These are phyloP conservation scores for Macrosoma leucophasiata DNA, from an alignment of 2,888 invertebrate genomes.

Conservation along the genomic window DNA sequence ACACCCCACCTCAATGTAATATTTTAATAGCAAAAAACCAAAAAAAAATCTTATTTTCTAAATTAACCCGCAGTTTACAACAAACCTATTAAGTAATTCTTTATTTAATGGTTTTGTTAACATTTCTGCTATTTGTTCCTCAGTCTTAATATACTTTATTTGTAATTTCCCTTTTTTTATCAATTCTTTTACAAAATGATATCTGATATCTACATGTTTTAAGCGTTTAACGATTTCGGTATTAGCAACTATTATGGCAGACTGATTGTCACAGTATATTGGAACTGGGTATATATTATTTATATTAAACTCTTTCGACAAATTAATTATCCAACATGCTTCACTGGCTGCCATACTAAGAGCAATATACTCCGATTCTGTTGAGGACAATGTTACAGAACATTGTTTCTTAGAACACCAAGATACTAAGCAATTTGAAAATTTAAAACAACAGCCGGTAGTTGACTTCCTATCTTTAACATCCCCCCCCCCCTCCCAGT, in stretches of 20 bases:
- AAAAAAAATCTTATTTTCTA: background rate
- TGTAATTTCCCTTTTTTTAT: slow-evolving; percentile 14
- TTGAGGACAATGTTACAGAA: slow-evolving; percentile 21
- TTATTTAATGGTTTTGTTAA: slow-evolving; percentile 17
- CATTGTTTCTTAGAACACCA: slow-evolving; percentile 31
- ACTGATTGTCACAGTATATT: slow-evolving; percentile 18
- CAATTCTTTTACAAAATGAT: slow-evolving; percentile 18
- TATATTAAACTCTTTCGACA: slow-evolving; percentile 14
- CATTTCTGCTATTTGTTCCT: slow-evolving; percentile 19
- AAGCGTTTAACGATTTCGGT: slow-evolving; percentile 12
- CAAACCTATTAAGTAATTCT: slow-evolving; percentile 8
- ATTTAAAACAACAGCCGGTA: slow-evolving; percentile 27
- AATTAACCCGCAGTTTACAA: slow-evolving; percentile 2
- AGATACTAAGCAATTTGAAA: slow-evolving; percentile 27
- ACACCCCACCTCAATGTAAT: background rate
- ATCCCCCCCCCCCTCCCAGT: slow-evolving; percentile 15
- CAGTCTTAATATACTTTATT: slow-evolving; percentile 20
- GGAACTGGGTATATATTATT: slow-evolving; percentile 9
- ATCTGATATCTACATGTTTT: slow-evolving; percentile 18
- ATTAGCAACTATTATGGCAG: slow-evolving; percentile 12
- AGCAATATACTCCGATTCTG: slow-evolving; percentile 17
- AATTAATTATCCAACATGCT: slow-evolving; percentile 18
- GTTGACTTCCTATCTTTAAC: slow-evolving; percentile 13
- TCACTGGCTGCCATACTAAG: slow-evolving; percentile 19
- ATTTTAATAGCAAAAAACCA: too few relatives aligned